Base-by-base conservation (phyloP, 1,140 invertebrate genomes). In the Drosophila takahashii region DNA sequence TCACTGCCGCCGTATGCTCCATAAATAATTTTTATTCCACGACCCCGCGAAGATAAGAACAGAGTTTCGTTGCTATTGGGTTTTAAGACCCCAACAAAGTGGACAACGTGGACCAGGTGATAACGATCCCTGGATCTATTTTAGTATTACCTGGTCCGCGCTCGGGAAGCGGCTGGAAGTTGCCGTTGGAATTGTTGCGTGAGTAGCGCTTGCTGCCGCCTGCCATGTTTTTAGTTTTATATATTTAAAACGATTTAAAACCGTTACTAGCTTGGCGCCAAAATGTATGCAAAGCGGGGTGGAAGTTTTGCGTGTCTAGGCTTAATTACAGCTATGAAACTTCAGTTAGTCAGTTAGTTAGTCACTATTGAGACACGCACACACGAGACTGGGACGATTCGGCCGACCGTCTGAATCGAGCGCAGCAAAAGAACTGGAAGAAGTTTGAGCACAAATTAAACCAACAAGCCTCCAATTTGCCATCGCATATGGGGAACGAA, bases 121-220 rank as follows among this genome's bases (percentile, higher is more conserved):
- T 65, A 54, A 62, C 9, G 47, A 5, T 22, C 29, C 8, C 29
- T 8, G 2, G 29, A 32, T 8, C n/a, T n/a, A n/a, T 32, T 32
- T 22, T 18, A 22, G 50, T 52, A 74, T 91, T 92, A 92, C 92
- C 92, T 92, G 92, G 92, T 56, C 92, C 92, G 76, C 92, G 89
- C 62, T 92, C 91, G 45, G 92, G 92, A 59, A 92, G 69, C 57
- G 80, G 59, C 51, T 83, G 85, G 53, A 85, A 86, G 53, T 90
- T 90, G 72, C 84, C 86, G 52, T 90, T 92, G 44, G 89, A 91
- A 65, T 91, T 90, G 70, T 90, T 90, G 73, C 91, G 91, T 72
- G 86, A 79, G 52, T 90, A 90, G 56, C 84, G 79, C 72, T 83
- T 90, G 78, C 76, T 91, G 85, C 91, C 91, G 62, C 83, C 89